phyloP scores from a whole-genome alignment of 2,797 vertebrate species.

The Diceros bicornis region DNA sequence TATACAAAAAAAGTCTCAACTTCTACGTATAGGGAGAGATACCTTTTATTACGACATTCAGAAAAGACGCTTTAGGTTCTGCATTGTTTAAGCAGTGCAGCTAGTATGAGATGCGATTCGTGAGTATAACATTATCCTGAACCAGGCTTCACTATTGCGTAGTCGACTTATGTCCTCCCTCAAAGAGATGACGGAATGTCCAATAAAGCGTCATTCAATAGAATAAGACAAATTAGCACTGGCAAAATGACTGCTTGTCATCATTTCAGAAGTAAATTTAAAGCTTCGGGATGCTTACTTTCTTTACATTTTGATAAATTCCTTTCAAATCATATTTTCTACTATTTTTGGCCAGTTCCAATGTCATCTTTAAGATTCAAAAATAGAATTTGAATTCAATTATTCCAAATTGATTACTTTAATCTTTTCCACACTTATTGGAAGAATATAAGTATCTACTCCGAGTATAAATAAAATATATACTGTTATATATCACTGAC shows the following conservation, averaged over 20 bases:
- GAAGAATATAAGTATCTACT: conserved; percentile 11
- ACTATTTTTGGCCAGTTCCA: not conserved
- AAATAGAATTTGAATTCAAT: conserved; percentile 10
- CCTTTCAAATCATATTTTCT: conserved; percentile 9
- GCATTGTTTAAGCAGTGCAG: not conserved
- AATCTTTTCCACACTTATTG: not conserved
- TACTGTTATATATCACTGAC: not conserved
- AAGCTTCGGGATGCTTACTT: conserved; percentile 34
- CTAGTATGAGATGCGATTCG: not conserved
- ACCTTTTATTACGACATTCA: not conserved
- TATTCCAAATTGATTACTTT: conserved; percentile 20
- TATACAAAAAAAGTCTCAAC: not conserved
- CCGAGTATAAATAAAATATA: not conserved
- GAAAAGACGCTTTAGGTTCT: not conserved
- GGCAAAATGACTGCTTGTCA: not conserved
- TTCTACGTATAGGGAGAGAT: not conserved
- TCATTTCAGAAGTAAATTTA: conserved; percentile 31
- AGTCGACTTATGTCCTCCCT: not conserved
- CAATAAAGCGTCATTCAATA: conserved; percentile 1
- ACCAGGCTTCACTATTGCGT: not conserved
- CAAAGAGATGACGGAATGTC: conserved; percentile 18
- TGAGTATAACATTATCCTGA: not conserved
- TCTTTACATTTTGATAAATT: conserved; percentile 43
- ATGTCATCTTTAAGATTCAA: not conserved
- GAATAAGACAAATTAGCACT: not conserved